These are phyloP conservation scores for Caenorhabditis doughertyi DNA, from an alignment of 2,888 invertebrate species.

Conservation along the genomic window DNA sequence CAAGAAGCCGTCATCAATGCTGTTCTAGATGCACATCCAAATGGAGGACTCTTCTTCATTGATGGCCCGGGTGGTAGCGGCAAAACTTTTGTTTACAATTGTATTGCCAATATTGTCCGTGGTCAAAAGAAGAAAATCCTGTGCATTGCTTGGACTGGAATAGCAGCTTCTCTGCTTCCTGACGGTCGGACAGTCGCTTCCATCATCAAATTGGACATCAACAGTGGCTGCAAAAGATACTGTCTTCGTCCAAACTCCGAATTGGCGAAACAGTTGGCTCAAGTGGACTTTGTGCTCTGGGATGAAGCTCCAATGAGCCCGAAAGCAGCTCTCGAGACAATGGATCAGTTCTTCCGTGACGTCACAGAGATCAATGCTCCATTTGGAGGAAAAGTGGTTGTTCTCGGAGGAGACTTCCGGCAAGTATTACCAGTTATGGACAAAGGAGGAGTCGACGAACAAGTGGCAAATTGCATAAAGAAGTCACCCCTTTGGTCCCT, in stretches of 20 bases:
- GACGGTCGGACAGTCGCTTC: conserved; percentile 49
- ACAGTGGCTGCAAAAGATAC: not conserved
- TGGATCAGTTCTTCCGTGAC: too few species aligned
- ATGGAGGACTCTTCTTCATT: not conserved
- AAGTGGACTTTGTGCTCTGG: conserved; percentile 9
- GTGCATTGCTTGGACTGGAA: conserved; percentile 58
- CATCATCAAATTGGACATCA: conserved; percentile 36
- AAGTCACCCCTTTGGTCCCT: not conserved
- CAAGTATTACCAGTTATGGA: too few species aligned
- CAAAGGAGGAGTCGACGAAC: too few species aligned
- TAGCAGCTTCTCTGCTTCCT: conserved; percentile 58
- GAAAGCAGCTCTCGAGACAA: not conserved
- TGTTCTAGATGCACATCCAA: not conserved
- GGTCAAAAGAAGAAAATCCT: conserved; percentile 17
- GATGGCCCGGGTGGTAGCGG: too few species aligned
- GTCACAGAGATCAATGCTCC: too few species aligned
- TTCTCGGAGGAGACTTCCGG: too few species aligned
- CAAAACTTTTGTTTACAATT: too few species aligned
- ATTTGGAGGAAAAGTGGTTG: too few species aligned
- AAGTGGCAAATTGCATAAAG: not conserved
- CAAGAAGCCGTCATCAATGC: not conserved
- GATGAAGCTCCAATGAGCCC: conserved; percentile 16
- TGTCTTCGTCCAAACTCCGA: not conserved
- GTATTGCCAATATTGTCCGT: too few species aligned
- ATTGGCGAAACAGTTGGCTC: not conserved